Base-by-base conservation (phyloP, 2,797 vertebrate species). In the Esox masquinongy region DNA sequence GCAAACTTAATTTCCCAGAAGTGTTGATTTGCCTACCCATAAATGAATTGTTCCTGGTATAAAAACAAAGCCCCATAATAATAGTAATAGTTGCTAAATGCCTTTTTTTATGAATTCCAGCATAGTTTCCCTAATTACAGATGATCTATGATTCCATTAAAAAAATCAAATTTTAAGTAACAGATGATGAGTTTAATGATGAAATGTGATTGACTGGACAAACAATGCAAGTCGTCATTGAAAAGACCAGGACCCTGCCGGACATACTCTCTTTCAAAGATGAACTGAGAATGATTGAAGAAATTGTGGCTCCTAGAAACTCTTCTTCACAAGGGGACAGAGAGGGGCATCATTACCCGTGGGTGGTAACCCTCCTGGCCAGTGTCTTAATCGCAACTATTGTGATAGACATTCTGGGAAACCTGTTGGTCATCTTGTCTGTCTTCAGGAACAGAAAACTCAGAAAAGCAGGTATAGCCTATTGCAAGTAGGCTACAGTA, bases 391-490 rank as follows among this genome's bases (percentile, higher is more conserved):
- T 95, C 87, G 89, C 93, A 26, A 95, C 95, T 83, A 95, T 95
- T 74, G 88, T 94, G 34, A 94, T 95, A 80, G 94, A 96, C 80
- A 90, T 96, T 47, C 82, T 95, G 80, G 95, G 94, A 77, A 96
- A 95, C 91, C 88, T 95, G 84, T 91, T 96, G 86, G 95, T 96
- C 80, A 94, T 96, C 83, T 83, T 95, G 72, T 96, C 95, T 2
- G 94, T 96, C 84, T 93, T 94, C 89, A 93, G 93, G 86, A 96
- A 96, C 93, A 91, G 90, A 86, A 95, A 95, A 86, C 94, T 96
- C 85, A 92, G 95, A 85, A 96, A 95, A 93, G 92, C 94, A 94
- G 95, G 94, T 86, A 83, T 47, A 47, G 7, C 56, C 56, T 61
- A 61, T 61, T 61, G 56, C 56, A 61, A 61, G 56, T n/a, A n/a